A percentile compares a stretch with the other conserved stretches of the same genome.
phyloP scores from a whole-genome alignment of 2,888 invertebrate genomes.

The Zygaena filipendulae region DNA sequence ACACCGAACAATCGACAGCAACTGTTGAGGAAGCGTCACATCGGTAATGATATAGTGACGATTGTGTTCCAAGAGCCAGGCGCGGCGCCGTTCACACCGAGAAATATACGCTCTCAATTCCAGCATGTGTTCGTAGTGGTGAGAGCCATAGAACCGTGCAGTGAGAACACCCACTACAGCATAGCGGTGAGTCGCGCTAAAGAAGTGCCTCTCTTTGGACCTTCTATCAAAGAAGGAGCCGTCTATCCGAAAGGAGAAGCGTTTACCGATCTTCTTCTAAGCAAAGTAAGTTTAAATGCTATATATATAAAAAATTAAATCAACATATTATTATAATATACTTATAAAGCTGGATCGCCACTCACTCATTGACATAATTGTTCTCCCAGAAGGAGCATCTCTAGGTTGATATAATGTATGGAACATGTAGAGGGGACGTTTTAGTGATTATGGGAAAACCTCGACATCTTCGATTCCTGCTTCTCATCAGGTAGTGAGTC shows the following conservation, averaged over 20 bases:
- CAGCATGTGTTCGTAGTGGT: constrained; percentile 98
- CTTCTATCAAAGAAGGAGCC: constrained; percentile 90
- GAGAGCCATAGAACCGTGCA: constrained; percentile 88
- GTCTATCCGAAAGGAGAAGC: constrained; percentile 89
- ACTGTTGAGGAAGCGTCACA: constrained; percentile 92
- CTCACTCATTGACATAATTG: too few species aligned
- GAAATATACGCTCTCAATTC: constrained; percentile 95
- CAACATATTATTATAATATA: too few species aligned
- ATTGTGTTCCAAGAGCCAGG: constrained; percentile 96
- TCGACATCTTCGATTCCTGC: too few species aligned
- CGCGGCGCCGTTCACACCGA: constrained; percentile 91
- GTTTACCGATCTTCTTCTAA: constrained; percentile 95
- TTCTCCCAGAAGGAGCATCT: too few species aligned
- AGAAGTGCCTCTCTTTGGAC: constrained; percentile 96
- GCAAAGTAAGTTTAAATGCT: constrained; percentile 71
- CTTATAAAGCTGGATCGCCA: too few species aligned
- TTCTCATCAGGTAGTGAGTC: too few species aligned
- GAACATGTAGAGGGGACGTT: too few species aligned
- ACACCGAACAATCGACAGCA: constrained; percentile 96
- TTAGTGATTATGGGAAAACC: too few species aligned
- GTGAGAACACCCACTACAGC: constrained; percentile 91
- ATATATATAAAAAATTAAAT: background rate
- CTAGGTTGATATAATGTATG: too few species aligned
- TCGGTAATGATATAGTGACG: constrained; percentile 98
- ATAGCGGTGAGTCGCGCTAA: constrained; percentile 83